Percentiles rank a stretch among this genome's conserved stretches.
These are phyloP conservation scores for Anastatus disparis DNA, from an alignment of 1,140 invertebrate genomes.

Conservation along the genomic window DNA sequence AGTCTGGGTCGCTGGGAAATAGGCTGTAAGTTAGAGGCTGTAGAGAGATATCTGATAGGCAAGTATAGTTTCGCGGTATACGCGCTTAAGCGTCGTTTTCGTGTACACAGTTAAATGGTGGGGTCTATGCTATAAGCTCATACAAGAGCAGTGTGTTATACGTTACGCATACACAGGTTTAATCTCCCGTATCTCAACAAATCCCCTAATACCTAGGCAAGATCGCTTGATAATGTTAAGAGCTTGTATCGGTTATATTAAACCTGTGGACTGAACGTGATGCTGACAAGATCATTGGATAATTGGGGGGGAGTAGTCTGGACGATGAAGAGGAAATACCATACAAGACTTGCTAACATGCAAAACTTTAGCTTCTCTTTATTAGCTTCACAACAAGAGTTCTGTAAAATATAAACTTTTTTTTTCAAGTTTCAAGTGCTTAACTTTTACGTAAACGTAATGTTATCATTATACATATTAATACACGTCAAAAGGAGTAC, in stretches of 20 bases:
- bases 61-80: background rate
- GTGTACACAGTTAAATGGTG: conserved; percentile 22
- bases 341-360: no score
- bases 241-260: conserved; percentile 21
- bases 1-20: conserved; percentile 1
- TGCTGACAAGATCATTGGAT: conserved; percentile 19
- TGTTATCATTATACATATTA: no score
- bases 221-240: conserved; percentile 20
- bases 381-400: no score
- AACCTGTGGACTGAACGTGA: conserved; percentile 22
- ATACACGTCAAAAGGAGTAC: no score
- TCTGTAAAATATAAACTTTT: no score
- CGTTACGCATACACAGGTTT: conserved; percentile 16
- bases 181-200: conserved; percentile 21
- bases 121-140: conserved; percentile 9
- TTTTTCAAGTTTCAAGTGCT: no score
- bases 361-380: no score
- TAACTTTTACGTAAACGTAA: no score
- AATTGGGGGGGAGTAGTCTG: background rate
- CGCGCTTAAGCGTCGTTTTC: conserved; percentile 8
- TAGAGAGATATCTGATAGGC: conserved; percentile 5
- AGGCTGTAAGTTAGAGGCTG: conserved; percentile 6
- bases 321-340: no score
- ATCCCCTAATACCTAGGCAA: conserved; percentile 12
- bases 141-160: conserved; percentile 2